These are phyloP conservation scores for Euplagia quadripunctaria DNA, from an alignment of 2,888 invertebrate genomes.

Conservation along the genomic window DNA sequence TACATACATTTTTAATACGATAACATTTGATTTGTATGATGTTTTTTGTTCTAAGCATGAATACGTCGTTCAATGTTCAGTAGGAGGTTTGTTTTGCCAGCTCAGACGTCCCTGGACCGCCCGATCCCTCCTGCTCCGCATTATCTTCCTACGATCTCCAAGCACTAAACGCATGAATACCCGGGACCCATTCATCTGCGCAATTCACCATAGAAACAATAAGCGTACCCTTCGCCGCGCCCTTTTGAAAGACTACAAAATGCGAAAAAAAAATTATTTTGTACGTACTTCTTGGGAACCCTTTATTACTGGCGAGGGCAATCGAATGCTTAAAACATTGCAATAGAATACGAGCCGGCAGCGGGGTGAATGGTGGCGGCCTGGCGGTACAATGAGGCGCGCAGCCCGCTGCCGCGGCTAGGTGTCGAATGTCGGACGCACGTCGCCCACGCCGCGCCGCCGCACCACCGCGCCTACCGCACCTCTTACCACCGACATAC, in stretches of 20 bases:
- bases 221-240: conserved; percentile 81
- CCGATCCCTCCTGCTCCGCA: conserved; percentile 74
- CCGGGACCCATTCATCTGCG: conserved; percentile 78
- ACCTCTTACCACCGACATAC: conserved; percentile 78
- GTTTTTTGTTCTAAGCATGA: background rate
- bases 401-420: conserved; percentile 51
- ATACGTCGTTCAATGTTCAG: conserved; percentile 42
- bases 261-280: conserved; percentile 76
- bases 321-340: conserved; percentile 87
- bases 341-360: conserved; percentile 79
- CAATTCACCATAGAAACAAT: conserved; percentile 85
- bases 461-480: conserved; percentile 64
- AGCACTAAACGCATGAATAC: conserved; percentile 77
- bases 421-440: conserved; percentile 49
- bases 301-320: conserved; percentile 82
- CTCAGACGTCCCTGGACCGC: conserved; percentile 73
- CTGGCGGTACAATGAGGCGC: conserved; percentile 63
- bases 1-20: background rate
- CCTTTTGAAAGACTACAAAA: conserved; percentile 79
- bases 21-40: background rate
- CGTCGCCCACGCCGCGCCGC: conserved; percentile 47
- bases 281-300: conserved; percentile 83
- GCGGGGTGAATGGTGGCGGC: conserved; percentile 70
- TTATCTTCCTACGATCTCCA: conserved; percentile 83
- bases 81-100: conserved; percentile 81